These are phyloP conservation scores for Clarias platycephalus DNA, from an alignment of 2,797 vertebrate species.

Conservation along the genomic window DNA sequence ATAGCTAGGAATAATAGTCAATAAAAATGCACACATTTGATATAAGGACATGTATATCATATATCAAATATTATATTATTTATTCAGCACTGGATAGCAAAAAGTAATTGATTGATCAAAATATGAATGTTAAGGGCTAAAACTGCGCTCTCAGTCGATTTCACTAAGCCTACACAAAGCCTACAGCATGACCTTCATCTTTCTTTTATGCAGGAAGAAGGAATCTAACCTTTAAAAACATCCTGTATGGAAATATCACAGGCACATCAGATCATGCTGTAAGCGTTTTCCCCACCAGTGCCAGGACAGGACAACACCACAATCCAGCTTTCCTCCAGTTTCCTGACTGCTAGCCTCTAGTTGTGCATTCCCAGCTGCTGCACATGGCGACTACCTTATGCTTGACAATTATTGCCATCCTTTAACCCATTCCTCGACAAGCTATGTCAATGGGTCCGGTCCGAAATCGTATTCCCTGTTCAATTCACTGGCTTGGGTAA, in stretches of 20 bases:
- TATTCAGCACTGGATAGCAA: not conserved
- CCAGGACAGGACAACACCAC: conserved; percentile 13
- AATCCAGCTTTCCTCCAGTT: conserved; percentile 36
- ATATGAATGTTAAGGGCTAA: not conserved
- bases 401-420: conserved; percentile 32
- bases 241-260: conserved; percentile 6
- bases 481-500: not conserved
- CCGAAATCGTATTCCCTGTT: not conserved
- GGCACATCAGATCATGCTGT: not conserved
- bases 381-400: conserved; percentile 59
- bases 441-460: not conserved
- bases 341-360: conserved; percentile 38
- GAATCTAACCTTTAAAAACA: not conserved
- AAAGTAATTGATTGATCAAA: not conserved
- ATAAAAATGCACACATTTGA: not conserved
- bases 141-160: not conserved
- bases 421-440: not conserved
- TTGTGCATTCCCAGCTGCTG: conserved; percentile 62
- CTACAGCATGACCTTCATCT: not conserved
- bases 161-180: not conserved
- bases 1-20: not conserved
- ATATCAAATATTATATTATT: not conserved
- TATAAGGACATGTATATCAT: too few relatives aligned
- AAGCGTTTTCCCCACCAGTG: not conserved
- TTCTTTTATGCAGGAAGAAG: not conserved